phyloP scores from a whole-genome alignment of 2,797 vertebrate genomes.

The Betta splendens region DNA sequence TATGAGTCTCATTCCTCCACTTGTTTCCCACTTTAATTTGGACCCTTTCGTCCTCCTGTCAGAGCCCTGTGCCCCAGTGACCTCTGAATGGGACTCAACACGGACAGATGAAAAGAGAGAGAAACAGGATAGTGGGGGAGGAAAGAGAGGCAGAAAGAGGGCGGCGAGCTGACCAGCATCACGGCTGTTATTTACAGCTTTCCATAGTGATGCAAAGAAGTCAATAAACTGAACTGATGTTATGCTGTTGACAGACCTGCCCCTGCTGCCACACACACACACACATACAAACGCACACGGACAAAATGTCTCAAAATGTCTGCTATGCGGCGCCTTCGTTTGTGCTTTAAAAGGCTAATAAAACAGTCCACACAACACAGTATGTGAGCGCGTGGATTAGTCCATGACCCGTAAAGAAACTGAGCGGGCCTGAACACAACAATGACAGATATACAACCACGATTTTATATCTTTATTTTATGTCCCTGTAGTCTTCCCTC shows the following conservation, averaged over 20 bases:
- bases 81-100: constrained; percentile 39
- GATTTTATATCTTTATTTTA: constrained; percentile 44
- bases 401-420: constrained; percentile 58
- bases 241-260: constrained; percentile 27
- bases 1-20: not conserved
- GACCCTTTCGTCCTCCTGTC: constrained; percentile 35
- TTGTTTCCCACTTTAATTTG: constrained; percentile 29
- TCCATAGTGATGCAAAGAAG: constrained; percentile 76
- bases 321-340: not conserved
- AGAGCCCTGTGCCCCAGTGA: constrained; percentile 47
- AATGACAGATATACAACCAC: constrained; percentile 51
- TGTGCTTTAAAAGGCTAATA: constrained; percentile 12
- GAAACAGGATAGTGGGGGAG: constrained; percentile 5
- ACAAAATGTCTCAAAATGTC: not conserved
- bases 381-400: constrained; percentile 27
- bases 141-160: constrained; percentile 7
- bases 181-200: constrained; percentile 65
- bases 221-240: constrained; percentile 68
- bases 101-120: constrained; percentile 28
- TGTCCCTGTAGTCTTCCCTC: constrained; percentile 29
- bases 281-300: not conserved
- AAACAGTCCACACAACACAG: constrained; percentile 12
- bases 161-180: constrained; percentile 29
- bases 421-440: constrained; percentile 7
- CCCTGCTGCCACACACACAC: not conserved